Evolutionary conservation across 2,797 vertebrate species (phyloP).

Genomic region (Cephalopachus bancanus): DNA sequence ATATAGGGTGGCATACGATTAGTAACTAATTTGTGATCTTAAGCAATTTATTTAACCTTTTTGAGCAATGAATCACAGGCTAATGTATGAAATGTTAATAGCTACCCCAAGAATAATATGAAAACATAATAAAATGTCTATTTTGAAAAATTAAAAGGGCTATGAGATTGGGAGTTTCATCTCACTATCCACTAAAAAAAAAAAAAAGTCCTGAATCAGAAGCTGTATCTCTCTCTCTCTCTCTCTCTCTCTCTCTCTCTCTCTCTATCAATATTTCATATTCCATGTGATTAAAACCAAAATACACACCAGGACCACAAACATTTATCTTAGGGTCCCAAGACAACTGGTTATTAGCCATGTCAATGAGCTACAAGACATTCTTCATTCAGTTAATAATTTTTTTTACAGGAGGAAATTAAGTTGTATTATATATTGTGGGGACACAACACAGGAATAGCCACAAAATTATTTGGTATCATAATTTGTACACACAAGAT

Average conservation of each 20-base stretch:
- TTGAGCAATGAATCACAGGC: not conserved
- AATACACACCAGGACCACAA: not conserved
- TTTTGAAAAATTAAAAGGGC: slow-evolving; percentile 33
- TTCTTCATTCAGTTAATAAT: slow-evolving; percentile 39
- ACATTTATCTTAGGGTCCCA: slow-evolving; percentile 8
- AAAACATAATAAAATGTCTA: slow-evolving; percentile 46
- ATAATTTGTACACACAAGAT: slow-evolving; percentile 19
- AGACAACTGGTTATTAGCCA: slow-evolving; percentile 9
- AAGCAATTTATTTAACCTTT: slow-evolving; percentile 52
- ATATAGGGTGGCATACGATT: not conserved
- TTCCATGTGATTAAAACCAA: slow-evolving; percentile 39
- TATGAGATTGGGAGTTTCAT: not conserved
- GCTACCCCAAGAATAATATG: not conserved
- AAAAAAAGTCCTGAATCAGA: not conserved
- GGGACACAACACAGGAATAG: slow-evolving; percentile 52
- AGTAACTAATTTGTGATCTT: slow-evolving; percentile 22
- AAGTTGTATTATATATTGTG: not conserved
- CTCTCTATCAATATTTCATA: not conserved
- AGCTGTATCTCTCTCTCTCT: not conserved
- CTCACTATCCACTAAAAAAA: not conserved
- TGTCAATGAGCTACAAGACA: slow-evolving; percentile 5
- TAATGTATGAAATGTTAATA: not conserved
- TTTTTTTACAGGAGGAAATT: slow-evolving; percentile 55
- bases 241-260: too few species aligned
- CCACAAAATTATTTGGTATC: slow-evolving; percentile 39